Evolutionary conservation across 2,113 vertebrate species (phyloP), one percentile per base, ranked within the genome.

Genomic region (Bolborhynchus lineola): DNA sequence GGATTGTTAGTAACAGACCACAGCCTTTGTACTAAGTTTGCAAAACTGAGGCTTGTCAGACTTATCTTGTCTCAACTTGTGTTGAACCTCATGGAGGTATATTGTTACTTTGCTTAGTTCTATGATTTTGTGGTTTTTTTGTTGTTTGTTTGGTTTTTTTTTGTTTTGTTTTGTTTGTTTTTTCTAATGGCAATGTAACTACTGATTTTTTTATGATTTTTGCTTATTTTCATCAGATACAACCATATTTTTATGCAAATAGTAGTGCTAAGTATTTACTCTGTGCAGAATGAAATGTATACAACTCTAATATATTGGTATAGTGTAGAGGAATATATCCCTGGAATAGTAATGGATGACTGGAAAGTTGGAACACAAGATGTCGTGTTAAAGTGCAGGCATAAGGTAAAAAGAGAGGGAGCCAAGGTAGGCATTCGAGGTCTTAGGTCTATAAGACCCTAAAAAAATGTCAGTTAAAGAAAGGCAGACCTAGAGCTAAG

Each of bases 131-230:
- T 53, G 52, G 16, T n/a, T n/a, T n/a, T n/a, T n/a, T 53, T 31
- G 16, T 35, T 46, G 10, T 67, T n/a, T n/a, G n/a, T n/a, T n/a
- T n/a, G n/a, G n/a, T n/a, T n/a, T n/a, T n/a, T n/a, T n/a, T n/a
- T n/a, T n/a, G n/a, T n/a, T n/a, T n/a, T n/a, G n/a, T n/a, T n/a
- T 17, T 20, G 62, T 39, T 21, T 15, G 52, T 39, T 37, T 35
- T 1, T 3, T 3, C 39, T 44, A 69, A n/a, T 50, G 4, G 13
- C 11, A 15, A 26, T 0, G 4, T 50, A 24, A 37, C 16, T 44
- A 37, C 31, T 29, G 52, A 31, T 60, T 64, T 50, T 59, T 46
- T 28, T 63, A 23, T 18, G 15, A n/a, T 15, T 71, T 82, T 71
- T 77, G 9, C 13, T 68, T 41, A 37, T 60, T 65, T 77, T 67